Evolutionary conservation across 2,888 invertebrate genomes (phyloP).

Genomic region (Crocallis elinguaria): DNA sequence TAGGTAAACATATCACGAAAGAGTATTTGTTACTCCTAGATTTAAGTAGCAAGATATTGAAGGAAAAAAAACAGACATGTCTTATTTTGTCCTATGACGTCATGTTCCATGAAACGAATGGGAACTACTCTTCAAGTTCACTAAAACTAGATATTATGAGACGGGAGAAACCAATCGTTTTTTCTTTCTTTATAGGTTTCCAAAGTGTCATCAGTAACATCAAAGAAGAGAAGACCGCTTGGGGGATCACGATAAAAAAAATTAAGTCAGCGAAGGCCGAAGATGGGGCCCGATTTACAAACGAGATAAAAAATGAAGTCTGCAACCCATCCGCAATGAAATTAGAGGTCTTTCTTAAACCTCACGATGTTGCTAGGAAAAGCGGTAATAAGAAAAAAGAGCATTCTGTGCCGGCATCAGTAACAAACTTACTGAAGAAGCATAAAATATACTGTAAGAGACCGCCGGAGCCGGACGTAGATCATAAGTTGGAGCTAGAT

Average conservation of each 20-base stretch:
- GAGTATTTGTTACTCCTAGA: no score
- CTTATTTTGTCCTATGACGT: no score
- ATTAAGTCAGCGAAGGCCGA: conserved; percentile 1
- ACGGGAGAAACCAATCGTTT: conserved; percentile 22
- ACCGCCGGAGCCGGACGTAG: conserved; percentile 3
- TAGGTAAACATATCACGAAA: no score
- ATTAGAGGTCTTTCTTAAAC: conserved; percentile 2
- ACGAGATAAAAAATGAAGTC: conserved; percentile 1
- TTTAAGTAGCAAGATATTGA: no score
- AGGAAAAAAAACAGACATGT: no score
- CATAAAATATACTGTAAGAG: conserved; percentile 10
- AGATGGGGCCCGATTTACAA: background rate
- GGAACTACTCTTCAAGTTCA: no score
- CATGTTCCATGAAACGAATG: background rate
- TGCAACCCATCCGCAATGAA: background rate
- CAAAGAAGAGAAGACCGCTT: conserved; percentile 12
- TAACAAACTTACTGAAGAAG: conserved; percentile 2
- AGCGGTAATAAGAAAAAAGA: background rate
- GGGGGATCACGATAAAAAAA: conserved; percentile 17
- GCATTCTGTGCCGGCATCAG: background rate
- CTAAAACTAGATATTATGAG: background rate
- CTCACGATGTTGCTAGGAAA: background rate
- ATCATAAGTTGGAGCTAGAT: conserved; percentile 13
- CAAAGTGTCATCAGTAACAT: conserved; percentile 13
- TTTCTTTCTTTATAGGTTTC: conserved; percentile 30